Conservation (phyloP, 2,888 invertebrate genomes). For the Formica aserva region DNA sequence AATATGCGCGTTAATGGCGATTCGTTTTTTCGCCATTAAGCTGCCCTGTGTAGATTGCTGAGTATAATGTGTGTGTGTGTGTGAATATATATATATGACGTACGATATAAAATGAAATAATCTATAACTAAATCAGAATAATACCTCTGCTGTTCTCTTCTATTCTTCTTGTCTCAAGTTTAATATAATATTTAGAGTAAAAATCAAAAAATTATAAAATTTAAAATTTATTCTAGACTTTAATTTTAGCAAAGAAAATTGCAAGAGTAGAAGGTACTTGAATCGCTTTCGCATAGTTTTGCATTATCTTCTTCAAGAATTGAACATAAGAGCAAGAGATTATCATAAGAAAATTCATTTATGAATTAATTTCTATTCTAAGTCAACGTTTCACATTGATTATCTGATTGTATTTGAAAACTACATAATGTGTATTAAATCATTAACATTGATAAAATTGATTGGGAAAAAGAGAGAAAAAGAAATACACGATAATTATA, state of each 20-base stretch:
- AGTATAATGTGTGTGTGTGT: no score
- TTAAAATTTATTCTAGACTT: not conserved
- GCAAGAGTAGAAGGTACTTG: not conserved
- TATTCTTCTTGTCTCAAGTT: not conserved
- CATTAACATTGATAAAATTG: not conserved
- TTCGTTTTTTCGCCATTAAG: conserved; percentile 28
- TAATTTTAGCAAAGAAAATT: not conserved
- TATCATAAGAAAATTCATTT: not conserved
- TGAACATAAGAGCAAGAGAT: not conserved
- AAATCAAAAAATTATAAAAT: not conserved
- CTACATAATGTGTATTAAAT: not conserved
- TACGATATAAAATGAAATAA: not conserved
- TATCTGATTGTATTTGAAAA: not conserved
- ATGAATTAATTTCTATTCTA: not conserved
- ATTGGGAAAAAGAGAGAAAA: no score
- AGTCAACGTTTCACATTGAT: not conserved
- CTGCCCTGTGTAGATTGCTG: conserved; percentile 10
- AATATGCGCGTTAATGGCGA: conserved; percentile 43
- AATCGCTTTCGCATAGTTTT: not conserved
- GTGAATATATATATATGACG: no score
- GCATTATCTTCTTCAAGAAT: not conserved
- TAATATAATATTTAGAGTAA: not conserved
- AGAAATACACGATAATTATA: not conserved
- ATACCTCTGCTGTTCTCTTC: not conserved
- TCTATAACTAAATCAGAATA: not conserved